Evolutionary conservation across 2,113 vertebrate species (phyloP), one percentile per base, ranked within the genome.

Genomic region (Lonchura striata): DNA sequence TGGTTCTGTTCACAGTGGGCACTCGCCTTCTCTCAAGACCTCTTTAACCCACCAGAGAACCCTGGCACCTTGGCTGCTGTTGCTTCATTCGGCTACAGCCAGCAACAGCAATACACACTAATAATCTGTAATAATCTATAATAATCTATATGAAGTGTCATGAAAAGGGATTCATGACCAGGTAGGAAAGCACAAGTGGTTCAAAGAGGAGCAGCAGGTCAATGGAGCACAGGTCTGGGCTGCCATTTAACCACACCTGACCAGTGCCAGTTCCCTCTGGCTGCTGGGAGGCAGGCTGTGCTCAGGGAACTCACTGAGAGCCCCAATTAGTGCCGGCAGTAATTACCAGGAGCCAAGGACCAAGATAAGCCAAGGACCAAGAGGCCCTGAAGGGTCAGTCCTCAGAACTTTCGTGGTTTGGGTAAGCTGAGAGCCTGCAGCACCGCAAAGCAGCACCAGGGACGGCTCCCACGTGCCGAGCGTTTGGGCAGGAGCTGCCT

Each of bases 11-110:
- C 88, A 63, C 94, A 53, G 72, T 33, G 42, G 75, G 70, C 42
- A 93, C 87, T n/a, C 72, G 64, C 70, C 27, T 88, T 83, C 91
- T 86, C 81, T 64, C 71, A 69, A 91, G 85, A 92, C 46, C 76
- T 95, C 82, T 75, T 96, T 91, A 97, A 95, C 92, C 94, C 18
- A 6, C 42, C 95, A 78, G 70, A 96, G 91, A 86, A 53, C 50
- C 35, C 79, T 37, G 56, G 30, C 23, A 78, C 75, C 81, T 71
- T n/a, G 64, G 89, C 88, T 71, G 77, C 68, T 92, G 90, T 61
- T 90, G 68, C 76, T 94, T 94, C 95, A 92, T 94, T 92, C 92
- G 71, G 57, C 83, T 52, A 35, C 90, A 90, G 4, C 8, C 74
- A 72, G 87, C 31, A 7, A 57, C 91, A 82, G 69, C 57, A 91